Conservation (phyloP, 2,113 vertebrate species). For the Oryzias javanicus region DNA sequence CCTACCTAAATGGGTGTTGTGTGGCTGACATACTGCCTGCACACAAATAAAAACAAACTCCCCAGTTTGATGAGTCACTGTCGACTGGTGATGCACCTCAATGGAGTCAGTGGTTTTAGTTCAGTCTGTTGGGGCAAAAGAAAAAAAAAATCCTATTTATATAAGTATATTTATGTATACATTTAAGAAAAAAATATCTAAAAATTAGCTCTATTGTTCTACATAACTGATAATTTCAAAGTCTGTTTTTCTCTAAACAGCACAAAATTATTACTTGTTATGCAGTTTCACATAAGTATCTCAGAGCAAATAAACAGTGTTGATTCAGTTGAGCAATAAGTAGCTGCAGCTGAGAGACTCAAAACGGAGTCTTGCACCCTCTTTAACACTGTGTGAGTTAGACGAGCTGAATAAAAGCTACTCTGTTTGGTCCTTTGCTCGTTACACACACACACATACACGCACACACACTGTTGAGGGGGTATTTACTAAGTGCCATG, state of each 20-base stretch:
- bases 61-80: slow-evolving; percentile 22
- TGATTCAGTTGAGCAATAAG: slow-evolving; percentile 12
- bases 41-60: background rate
- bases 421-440: slow-evolving; percentile 45
- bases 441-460: slow-evolving; percentile 8
- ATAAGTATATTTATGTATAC: too few species aligned
- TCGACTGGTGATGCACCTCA: slow-evolving; percentile 25
- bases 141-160: slow-evolving; percentile 3
- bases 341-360: slow-evolving; percentile 1
- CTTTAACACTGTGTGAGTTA: slow-evolving; percentile 45
- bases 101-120: slow-evolving; percentile 33
- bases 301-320: background rate
- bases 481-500: slow-evolving; percentile 65
- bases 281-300: slow-evolving; percentile 4
- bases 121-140: slow-evolving; percentile 9
- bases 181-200: too few species aligned
- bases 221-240: background rate
- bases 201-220: too few species aligned
- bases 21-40: slow-evolving; percentile 3
- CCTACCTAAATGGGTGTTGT: slow-evolving; percentile 1
- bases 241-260: background rate
- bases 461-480: slow-evolving; percentile 11
- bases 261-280: too few species aligned
- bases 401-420: slow-evolving; percentile 64
- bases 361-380: slow-evolving; percentile 30